Evolutionary conservation across 1,140 invertebrate species (phyloP), one percentile per base, ranked within the genome.

Genomic region (Diorhabda sublineata): DNA sequence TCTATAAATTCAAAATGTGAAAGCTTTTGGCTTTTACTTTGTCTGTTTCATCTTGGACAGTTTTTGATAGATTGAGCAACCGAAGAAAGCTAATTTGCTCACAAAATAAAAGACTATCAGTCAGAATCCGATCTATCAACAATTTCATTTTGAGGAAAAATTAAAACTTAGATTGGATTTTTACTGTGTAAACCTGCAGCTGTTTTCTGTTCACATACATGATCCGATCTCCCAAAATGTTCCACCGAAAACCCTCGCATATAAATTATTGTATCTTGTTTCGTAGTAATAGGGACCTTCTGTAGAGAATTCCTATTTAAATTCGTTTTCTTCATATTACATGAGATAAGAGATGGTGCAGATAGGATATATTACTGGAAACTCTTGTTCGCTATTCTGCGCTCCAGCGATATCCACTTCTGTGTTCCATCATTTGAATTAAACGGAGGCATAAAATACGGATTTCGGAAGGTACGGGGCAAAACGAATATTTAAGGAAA

Each of bases 211-310:
- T n/a, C 47, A n/a, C n/a, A 52, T 52, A n/a, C n/a, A 52, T 52
- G 47, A 52, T 52, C n/a, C 47, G 47, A 52, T 52, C n/a, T n/a
- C 47, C 47, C 47, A 26, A 52, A 52, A 52, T 52, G 47, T 52
- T 52, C n/a, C 47, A 8, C 47, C 6, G 47, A 52, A 52, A 52
- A n/a, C 44, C 43, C 42, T 44, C 45, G 43, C 63, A 7, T 52
- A 64, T 64, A 64, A 64, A 64, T 64, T 64, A 64, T 64, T 45
- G 63, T 64, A 64, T 64, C 63, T 64, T 64, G 63, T 64, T 64
- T 43, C 45, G 41, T 47, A 52, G 47, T 52, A 52, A 64, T 64
- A 43, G 52, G 42, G 63, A 45, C 52, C 63, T 57, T 64, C 63
- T 64, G 63, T 64, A 64, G 63, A 45, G 63, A 52, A 57, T 64